A percentile compares a stretch with the other conserved stretches of the same genome.
Conservation (phyloP, 2,888 invertebrate species). For the Drosophila mercatorum region DNA sequence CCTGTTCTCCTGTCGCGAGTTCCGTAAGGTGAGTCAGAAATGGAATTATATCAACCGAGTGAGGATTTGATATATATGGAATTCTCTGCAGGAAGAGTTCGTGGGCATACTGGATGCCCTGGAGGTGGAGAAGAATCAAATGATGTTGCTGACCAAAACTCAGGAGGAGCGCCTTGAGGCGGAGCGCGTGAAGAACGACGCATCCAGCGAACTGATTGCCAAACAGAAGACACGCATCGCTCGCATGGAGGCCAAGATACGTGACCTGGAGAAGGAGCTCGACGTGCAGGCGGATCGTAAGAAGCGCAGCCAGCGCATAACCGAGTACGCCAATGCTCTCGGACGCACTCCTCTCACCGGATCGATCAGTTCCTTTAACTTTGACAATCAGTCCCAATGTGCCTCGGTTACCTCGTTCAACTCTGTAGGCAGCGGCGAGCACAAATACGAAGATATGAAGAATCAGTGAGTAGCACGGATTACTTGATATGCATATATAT, state of each 20-base stretch:
- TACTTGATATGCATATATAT: too few relatives aligned
- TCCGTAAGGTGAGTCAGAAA: slow-evolving; percentile 76
- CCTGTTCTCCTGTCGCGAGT: slow-evolving; percentile 83
- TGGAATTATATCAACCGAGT: neutral
- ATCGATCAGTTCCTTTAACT: slow-evolving; percentile 74
- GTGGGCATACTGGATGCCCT: slow-evolving; percentile 81
- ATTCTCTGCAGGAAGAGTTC: slow-evolving; percentile 79
- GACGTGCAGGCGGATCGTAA: slow-evolving; percentile 79
- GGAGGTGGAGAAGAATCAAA: slow-evolving; percentile 81
- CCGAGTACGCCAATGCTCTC: slow-evolving; percentile 78
- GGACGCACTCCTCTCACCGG: slow-evolving; percentile 66
- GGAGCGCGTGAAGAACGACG: slow-evolving; percentile 72
- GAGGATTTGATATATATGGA: too few relatives aligned
- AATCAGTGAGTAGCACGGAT: slow-evolving; percentile 71
- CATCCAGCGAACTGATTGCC: slow-evolving; percentile 67
- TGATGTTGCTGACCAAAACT: slow-evolving; percentile 70
- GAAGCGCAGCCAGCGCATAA: slow-evolving; percentile 81
- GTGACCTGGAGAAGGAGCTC: slow-evolving; percentile 81
- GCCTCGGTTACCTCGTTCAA: slow-evolving; percentile 43
- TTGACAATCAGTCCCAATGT: slow-evolving; percentile 78
- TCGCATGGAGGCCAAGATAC: slow-evolving; percentile 81
- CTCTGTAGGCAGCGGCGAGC: slow-evolving; percentile 15
- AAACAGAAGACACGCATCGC: slow-evolving; percentile 80
- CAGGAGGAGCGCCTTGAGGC: slow-evolving; percentile 71
- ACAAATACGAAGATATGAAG: slow-evolving; percentile 72